These are phyloP conservation scores for Potamarius usumacintae DNA, from an alignment of 2,113 vertebrate species.

Conservation along the genomic window DNA sequence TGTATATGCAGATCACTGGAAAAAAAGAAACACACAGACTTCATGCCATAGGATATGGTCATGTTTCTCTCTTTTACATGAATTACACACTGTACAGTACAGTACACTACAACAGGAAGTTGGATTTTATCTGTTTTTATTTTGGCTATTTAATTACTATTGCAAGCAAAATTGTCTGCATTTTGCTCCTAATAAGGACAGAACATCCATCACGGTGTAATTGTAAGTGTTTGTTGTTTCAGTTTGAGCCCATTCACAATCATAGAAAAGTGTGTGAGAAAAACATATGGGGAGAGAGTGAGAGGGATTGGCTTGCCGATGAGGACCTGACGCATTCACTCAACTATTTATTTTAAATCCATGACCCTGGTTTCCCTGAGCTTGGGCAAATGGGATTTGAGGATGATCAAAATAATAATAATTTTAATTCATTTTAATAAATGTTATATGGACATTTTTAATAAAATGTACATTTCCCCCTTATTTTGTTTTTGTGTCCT, in stretches of 20 bases:
- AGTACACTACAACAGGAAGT: slow-evolving; percentile 43
- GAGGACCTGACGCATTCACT: slow-evolving; percentile 55
- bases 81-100: slow-evolving; percentile 25
- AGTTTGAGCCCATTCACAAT: slow-evolving; percentile 65
- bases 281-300: slow-evolving; percentile 28
- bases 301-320: slow-evolving; percentile 43
- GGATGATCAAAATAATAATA: slow-evolving; percentile 66
- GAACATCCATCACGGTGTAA: slow-evolving; percentile 4
- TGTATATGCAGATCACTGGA: slow-evolving; percentile 40
- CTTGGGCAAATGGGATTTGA: slow-evolving; percentile 60
- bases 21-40: slow-evolving; percentile 29
- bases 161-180: slow-evolving; percentile 1
- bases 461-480: slow-evolving; percentile 77
- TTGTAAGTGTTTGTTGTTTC: slow-evolving; percentile 29
- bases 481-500: slow-evolving; percentile 40
- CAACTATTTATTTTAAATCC: slow-evolving; percentile 75
- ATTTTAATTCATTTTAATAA: slow-evolving; percentile 82
- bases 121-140: slow-evolving; percentile 21
- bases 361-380: slow-evolving; percentile 62
- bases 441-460: slow-evolving; percentile 81
- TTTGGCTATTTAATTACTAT: slow-evolving; percentile 49
- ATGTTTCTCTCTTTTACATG: slow-evolving; percentile 28
- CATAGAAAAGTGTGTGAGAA: slow-evolving; percentile 46
- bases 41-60: slow-evolving; percentile 32
- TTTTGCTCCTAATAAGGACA: slow-evolving; percentile 8